Evolutionary conservation across 1,140 invertebrate species (phyloP).

Genomic region (Lepidurus packardi): DNA sequence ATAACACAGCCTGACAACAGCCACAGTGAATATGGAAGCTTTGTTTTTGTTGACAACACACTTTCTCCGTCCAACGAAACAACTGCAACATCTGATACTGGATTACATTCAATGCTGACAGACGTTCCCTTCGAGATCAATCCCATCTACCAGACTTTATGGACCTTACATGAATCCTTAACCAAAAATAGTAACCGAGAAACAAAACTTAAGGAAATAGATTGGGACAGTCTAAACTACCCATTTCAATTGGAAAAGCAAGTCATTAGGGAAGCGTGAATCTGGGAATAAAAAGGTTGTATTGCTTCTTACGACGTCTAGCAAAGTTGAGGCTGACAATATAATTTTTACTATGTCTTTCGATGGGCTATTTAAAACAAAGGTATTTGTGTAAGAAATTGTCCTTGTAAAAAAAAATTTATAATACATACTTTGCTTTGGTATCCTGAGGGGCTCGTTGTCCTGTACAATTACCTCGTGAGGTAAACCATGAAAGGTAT

Average conservation of each 20-base stretch:
- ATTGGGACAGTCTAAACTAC: slow-evolving; percentile 32
- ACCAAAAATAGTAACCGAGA: not conserved
- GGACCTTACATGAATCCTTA: not conserved
- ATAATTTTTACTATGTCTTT: slow-evolving; percentile 26
- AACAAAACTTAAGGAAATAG: slow-evolving; percentile 31
- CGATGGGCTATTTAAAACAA: slow-evolving; percentile 27
- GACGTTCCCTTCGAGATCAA: slow-evolving; percentile 33
- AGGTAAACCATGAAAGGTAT: slow-evolving; percentile 69
- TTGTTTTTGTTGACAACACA: not conserved
- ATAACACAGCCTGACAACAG: not conserved
- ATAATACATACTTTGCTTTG: slow-evolving; percentile 54
- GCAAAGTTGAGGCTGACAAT: not conserved
- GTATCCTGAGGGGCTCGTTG: slow-evolving; percentile 69
- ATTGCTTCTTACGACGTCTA: slow-evolving; percentile 24
- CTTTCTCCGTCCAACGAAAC: not conserved
- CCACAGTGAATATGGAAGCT: not conserved
- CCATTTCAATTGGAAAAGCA: slow-evolving; percentile 32
- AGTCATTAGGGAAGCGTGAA: slow-evolving; percentile 8
- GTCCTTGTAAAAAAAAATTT: slow-evolving; percentile 16
- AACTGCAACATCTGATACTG: slow-evolving; percentile 7
- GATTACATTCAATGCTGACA: slow-evolving; percentile 16
- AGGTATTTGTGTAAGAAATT: slow-evolving; percentile 1
- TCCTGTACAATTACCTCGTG: slow-evolving; percentile 77
- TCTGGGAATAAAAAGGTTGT: not conserved
- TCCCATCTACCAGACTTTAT: slow-evolving; percentile 20